These are phyloP conservation scores for Antechinus flavipes DNA, from an alignment of 2,113 vertebrate genomes.

Conservation along the genomic window DNA sequence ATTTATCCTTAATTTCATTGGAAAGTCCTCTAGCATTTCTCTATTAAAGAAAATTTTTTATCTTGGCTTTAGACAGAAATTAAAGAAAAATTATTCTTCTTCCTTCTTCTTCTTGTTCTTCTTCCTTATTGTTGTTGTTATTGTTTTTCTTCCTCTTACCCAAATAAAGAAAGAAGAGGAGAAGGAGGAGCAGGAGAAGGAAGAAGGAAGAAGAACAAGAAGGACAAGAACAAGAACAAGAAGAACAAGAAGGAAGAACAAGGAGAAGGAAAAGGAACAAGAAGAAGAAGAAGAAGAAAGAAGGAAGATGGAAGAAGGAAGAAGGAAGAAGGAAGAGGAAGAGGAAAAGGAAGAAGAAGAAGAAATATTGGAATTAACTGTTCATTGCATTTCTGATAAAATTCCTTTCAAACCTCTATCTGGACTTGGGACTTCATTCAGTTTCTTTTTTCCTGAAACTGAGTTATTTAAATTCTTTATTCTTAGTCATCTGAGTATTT, in stretches of 20 bases:
- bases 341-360: too few species aligned
- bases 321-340: neutral
- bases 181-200: rapidly evolving
- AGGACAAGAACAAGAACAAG: too few species aligned
- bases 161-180: too few species aligned
- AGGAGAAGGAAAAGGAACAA: too few species aligned
- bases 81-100: neutral
- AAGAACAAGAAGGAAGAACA: too few species aligned
- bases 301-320: neutral
- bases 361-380: neutral
- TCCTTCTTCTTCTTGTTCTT: too few species aligned
- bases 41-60: neutral
- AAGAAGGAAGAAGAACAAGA: too few species aligned
- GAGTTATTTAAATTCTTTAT: neutral
- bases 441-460: neutral
- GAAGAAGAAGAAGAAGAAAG: rapidly evolving
- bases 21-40: neutral
- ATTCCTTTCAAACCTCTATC: neutral
- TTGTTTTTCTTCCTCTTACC: too few species aligned
- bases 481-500: neutral
- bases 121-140: too few species aligned
- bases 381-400: neutral
- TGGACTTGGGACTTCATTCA: neutral
- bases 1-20: too few species aligned
- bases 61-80: neutral